Conservation (phyloP, 2,888 invertebrate species). For the Pterostichus niger region DNA sequence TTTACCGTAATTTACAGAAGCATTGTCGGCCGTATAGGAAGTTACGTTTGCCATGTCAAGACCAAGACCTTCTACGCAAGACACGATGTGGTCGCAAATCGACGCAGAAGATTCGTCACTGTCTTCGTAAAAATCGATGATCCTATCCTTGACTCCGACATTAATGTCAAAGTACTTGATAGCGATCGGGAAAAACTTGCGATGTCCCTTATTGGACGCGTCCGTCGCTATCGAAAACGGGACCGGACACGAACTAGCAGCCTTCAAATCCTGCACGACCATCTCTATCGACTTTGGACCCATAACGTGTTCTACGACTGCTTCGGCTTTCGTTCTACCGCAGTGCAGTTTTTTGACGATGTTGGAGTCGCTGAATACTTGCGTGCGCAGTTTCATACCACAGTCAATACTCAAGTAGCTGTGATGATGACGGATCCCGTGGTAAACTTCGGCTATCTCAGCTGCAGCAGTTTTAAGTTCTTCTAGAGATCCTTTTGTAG, state of each 20-base stretch:
- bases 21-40: constrained; percentile 67
- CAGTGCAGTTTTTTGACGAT: constrained; percentile 68
- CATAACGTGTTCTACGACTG: constrained; percentile 69
- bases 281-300: constrained; percentile 68
- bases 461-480: constrained; percentile 68
- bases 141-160: constrained; percentile 6
- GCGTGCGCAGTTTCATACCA: constrained; percentile 68
- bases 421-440: constrained; percentile 69
- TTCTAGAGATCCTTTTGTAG: constrained; percentile 65
- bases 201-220: constrained; percentile 57
- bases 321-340: constrained; percentile 69
- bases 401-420: constrained; percentile 69
- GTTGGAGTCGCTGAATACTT: constrained; percentile 68
- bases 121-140: constrained; percentile 27
- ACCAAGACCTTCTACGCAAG: neutral
- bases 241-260: constrained; percentile 1
- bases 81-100: neutral
- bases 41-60: constrained; percentile 26
- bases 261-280: constrained; percentile 56
- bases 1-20: constrained; percentile 67
- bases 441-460: constrained; percentile 69
- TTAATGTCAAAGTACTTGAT: constrained; percentile 63
- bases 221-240: constrained; percentile 57
- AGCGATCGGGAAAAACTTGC: constrained; percentile 55
- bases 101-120: constrained; percentile 15